Base-by-base conservation (phyloP, 2,113 vertebrate genomes). In the Microcebus ravelobensis region DNA sequence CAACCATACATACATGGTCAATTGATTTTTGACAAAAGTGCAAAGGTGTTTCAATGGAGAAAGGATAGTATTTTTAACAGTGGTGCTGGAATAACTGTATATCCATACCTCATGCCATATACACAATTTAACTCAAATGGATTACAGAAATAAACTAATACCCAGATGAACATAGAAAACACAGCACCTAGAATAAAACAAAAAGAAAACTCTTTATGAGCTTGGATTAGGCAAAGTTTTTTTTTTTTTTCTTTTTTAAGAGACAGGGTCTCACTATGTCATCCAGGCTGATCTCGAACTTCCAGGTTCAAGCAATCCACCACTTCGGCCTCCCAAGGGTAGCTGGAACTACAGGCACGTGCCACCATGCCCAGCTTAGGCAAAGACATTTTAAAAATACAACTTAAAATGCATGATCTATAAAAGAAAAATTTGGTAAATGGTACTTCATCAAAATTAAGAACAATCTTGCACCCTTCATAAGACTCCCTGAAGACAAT, bases 41-140 rank as follows among this genome's bases (percentile, higher is more conserved):
- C 50, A 76, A 96, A 71, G 6, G 18, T 15, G 77, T 89, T 70
- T 70, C 15, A 65, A 70, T 34, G 52, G 18, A 80, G 36, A 77
- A 48, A 73, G 2, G 61, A 55, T 34, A 68, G 10, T 68, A 74
- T 84, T 94, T 95, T 52, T 48, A 91, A 91, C 18, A 89, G 18
- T 29, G 55, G 55, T 88, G n/a, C 23, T 61, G 42, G 27, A 91
- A 65, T 59, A 85, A 91, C n/a, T 67, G 57, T 13, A 63, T 29
- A 71, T n/a, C 34, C 39, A 39, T 9, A 76, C 18, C 39, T 39
- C 42, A 70, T 6, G 57, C 15, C 27, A 71, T 29, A 74, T 14
- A 93, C 8, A 90, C n/a, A 76, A 87, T 20, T 95, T 82, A 91
- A 73, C 65, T 74, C 45, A 90, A 96, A 79, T 67, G 48, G 29